phyloP scores from a whole-genome alignment of 2,113 vertebrate species.

The Osmerus eperlanus region DNA sequence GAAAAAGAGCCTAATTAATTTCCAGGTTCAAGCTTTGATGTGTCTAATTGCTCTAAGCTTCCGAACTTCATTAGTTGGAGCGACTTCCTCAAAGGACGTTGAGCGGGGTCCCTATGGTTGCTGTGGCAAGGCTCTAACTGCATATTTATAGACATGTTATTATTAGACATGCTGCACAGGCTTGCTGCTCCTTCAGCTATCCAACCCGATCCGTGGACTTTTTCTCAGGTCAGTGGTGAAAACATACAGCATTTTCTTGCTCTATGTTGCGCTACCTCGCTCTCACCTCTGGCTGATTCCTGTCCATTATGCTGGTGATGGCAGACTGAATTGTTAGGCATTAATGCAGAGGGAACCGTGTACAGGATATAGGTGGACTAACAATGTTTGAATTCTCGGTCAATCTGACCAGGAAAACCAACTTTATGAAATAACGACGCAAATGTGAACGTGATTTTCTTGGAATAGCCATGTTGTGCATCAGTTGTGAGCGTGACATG shows the following conservation, averaged over 20 bases:
- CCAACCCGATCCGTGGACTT: neutral
- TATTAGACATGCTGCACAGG: constrained; percentile 50
- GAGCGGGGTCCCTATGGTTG: constrained; percentile 62
- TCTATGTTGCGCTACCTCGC: too few relatives aligned
- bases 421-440: too few relatives aligned
- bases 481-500: too few relatives aligned
- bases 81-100: constrained; percentile 63
- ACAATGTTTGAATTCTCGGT: too few relatives aligned
- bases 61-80: constrained; percentile 73
- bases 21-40: constrained; percentile 79
- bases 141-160: constrained; percentile 68
- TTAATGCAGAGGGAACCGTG: too few relatives aligned
- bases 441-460: too few relatives aligned
- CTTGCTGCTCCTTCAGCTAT: neutral
- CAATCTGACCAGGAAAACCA: too few relatives aligned
- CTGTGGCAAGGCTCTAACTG: constrained; percentile 53
- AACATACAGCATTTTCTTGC: neutral
- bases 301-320: too few relatives aligned
- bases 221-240: neutral
- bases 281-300: too few relatives aligned
- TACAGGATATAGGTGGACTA: too few relatives aligned
- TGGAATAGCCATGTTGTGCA: too few relatives aligned
- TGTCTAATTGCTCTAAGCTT: constrained; percentile 79
- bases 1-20: constrained; percentile 77
- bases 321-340: too few relatives aligned